phyloP scores from a whole-genome alignment of 2,113 vertebrate species.

The Tympanuchus pallidicinctus region DNA sequence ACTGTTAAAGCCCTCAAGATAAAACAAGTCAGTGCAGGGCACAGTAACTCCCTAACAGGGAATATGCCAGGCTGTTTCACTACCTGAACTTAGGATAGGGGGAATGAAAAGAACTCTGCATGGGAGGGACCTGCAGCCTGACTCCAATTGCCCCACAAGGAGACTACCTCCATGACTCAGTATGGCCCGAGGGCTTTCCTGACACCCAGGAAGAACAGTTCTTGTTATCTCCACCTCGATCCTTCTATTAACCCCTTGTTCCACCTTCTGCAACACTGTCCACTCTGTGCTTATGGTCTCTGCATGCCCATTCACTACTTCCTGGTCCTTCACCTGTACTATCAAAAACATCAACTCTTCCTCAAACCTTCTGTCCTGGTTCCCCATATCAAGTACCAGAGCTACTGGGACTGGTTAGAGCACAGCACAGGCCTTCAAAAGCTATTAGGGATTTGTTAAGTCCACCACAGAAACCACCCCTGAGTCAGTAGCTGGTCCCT shows the following conservation, averaged over 20 bases:
- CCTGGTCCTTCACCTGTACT: neutral
- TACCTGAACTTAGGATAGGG: neutral
- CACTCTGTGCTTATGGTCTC: neutral
- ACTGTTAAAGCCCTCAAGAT: neutral
- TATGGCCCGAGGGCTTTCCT: neutral
- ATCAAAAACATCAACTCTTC: neutral
- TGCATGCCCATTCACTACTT: neutral
- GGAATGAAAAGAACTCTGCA: neutral
- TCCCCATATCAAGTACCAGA: neutral
- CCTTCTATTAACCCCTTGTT: neutral
- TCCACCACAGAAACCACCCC: neutral
- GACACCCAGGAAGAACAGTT: neutral
- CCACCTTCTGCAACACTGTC: neutral
- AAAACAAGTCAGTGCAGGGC: neutral
- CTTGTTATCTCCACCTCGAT: neutral
- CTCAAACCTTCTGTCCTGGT: neutral
- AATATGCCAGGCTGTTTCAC: neutral
- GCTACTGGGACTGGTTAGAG: neutral
- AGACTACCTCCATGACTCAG: neutral
- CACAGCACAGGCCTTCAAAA: neutral
- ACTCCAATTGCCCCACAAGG: accelerated
- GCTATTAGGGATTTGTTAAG: neutral
- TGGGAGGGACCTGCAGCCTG: neutral
- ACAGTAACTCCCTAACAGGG: neutral
- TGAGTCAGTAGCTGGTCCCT: neutral